Evolutionary conservation across 2,797 vertebrate genomes (phyloP), one percentile per base, ranked within the genome.

Genomic region (Mormyrus hasselquistii): DNA sequence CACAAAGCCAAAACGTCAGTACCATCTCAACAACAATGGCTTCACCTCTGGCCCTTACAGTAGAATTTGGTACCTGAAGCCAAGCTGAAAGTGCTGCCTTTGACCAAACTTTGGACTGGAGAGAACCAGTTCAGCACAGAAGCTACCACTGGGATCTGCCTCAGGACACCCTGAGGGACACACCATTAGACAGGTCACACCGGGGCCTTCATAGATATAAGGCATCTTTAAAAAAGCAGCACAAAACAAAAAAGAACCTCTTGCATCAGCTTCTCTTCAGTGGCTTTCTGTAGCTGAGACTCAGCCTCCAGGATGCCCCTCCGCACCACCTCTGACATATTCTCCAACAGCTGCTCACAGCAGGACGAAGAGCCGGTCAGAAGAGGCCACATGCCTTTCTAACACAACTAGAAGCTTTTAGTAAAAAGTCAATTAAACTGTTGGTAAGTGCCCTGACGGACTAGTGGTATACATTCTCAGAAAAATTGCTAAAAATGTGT

Each of bases 41-140:
- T 50, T 47, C 2, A 50, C 1, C 7, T 29, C n/a, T 22, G 44
- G 9, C 52, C 12, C 52, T 34, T 38, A 86, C 22, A 86, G 7
- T 14, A 12, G 52, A 10, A 19, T 19, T 55, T 62, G 93, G 88
- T 96, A 99, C 98, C 98, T 97, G 97, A 98, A 85, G 97, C 97
- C 92, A 99, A 89, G 93, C 97, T 98, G 92, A 99, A 99, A 0
- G 96, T 98, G 91, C 96, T 96, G 90, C 98, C 98, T 92, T 98
- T 97, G 0, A 97, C 91, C 2, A 97, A 96, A 87, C 96, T 96
- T 90, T 98, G 96, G 90, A 98, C 95, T 0, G 98, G 98, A 93
- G 98, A 98, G 90, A 99, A 97, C 98, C 98, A 99, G 93, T 99
- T 99, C 19, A 99, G 94, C 90, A 99, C 94, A 0, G 98, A 99